These are phyloP conservation scores for Erethizon dorsatum DNA, from an alignment of 2,797 vertebrate genomes.

Conservation along the genomic window DNA sequence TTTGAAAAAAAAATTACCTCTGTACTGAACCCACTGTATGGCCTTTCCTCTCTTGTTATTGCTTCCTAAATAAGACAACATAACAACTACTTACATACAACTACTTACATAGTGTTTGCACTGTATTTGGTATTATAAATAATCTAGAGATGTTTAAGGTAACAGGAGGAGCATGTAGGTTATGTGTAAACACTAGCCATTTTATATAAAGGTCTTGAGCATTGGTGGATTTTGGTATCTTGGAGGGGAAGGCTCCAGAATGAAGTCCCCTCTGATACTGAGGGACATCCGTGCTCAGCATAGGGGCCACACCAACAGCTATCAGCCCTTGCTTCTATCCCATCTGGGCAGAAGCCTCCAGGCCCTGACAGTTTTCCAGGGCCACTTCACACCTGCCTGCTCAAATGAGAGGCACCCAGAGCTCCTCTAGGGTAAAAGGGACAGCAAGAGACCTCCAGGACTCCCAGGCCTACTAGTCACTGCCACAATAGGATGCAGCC, in stretches of 20 bases:
- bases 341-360: neutral
- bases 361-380: neutral
- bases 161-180: neutral
- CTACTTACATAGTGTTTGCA: neutral
- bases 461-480: neutral
- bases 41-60: neutral
- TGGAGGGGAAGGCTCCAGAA: neutral
- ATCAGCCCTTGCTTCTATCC: neutral
- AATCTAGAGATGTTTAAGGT: neutral
- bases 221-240: neutral
- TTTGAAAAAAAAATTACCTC: neutral
- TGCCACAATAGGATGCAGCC: neutral
- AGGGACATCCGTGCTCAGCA: accelerated
- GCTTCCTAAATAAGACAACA: neutral
- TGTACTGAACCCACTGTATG: neutral
- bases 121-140: neutral
- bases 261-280: neutral
- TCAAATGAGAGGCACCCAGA: neutral
- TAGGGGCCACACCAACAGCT: neutral
- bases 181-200: neutral
- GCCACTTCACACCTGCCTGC: neutral
- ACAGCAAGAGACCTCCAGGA: neutral
- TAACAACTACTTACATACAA: neutral
- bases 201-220: neutral
- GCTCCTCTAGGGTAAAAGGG: neutral